Evolutionary conservation across 2,888 invertebrate genomes (phyloP).

Genomic region (Melinopterus prodromus): DNA sequence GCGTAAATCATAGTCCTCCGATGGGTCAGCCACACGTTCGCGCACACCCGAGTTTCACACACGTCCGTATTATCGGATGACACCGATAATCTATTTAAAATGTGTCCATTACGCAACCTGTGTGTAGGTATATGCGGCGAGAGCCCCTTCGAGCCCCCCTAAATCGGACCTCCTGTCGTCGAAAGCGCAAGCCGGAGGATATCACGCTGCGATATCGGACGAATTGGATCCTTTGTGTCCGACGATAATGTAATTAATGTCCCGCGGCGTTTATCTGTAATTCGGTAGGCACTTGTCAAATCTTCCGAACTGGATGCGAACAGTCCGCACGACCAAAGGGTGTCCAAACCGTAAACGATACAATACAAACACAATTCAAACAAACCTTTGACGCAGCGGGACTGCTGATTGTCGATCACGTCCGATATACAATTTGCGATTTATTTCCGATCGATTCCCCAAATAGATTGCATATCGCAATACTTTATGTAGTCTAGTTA

Average conservation of each 20-base stretch:
- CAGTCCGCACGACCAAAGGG: background rate
- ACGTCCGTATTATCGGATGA: background rate
- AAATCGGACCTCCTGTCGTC: background rate
- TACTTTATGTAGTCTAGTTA: too few relatives aligned
- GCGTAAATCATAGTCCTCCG: background rate
- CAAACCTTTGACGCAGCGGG: background rate
- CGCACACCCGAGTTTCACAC: background rate
- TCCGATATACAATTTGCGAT: background rate
- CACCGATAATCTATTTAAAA: slow-evolving; percentile 4
- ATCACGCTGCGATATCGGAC: slow-evolving; percentile 40
- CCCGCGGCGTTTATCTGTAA: slow-evolving; percentile 49
- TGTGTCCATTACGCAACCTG: background rate
- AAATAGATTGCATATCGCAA: background rate
- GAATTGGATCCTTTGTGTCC: slow-evolving; percentile 51
- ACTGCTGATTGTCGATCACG: background rate
- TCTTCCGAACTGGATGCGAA: slow-evolving; percentile 28
- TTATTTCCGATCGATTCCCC: background rate
- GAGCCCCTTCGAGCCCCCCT: background rate
- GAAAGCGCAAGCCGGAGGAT: slow-evolving; percentile 22
- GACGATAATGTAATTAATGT: slow-evolving; percentile 51
- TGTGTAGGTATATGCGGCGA: background rate
- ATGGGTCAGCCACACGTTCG: background rate
- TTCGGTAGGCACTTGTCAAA: slow-evolving; percentile 44
- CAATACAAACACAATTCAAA: background rate
- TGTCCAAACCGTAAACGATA: background rate